Evolutionary conservation across 2,113 vertebrate genomes (phyloP).

Genomic region (Crotalus horridus): DNA sequence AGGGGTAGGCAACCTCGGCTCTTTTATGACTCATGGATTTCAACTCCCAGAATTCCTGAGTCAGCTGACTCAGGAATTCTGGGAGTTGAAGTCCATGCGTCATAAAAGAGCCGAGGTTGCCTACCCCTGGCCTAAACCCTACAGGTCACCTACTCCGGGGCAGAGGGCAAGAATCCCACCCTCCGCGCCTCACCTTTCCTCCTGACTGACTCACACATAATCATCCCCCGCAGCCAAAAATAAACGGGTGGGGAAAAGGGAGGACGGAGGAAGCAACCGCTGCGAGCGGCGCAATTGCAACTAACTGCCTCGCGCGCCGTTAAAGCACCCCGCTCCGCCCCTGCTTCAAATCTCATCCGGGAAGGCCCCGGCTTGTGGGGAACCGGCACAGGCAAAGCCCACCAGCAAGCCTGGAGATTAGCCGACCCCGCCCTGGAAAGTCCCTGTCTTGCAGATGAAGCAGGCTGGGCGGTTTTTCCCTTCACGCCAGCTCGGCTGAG

Average conservation of each 20-base stretch:
- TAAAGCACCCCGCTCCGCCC: neutral
- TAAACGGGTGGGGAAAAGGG: neutral
- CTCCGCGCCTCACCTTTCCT: constrained; percentile 6
- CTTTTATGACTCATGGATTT: no score
- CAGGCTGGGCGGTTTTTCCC: neutral
- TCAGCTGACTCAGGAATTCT: no score
- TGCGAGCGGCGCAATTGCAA: neutral
- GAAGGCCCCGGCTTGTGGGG: neutral
- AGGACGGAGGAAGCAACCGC: neutral
- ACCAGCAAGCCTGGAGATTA: neutral
- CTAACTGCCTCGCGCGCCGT: neutral
- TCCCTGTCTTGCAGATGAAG: neutral
- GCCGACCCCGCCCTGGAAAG: constrained; percentile 3
- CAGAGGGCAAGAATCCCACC: neutral
- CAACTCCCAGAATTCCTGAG: no score
- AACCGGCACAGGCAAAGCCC: neutral
- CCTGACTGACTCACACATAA: neutral
- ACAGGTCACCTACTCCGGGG: neutral
- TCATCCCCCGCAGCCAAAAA: neutral
- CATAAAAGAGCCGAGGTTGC: no score
- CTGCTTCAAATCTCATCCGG: neutral
- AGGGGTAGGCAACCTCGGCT: no score
- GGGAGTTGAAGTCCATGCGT: no score
- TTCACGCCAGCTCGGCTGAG: neutral
- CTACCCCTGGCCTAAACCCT: neutral